A percentile compares a stretch with the other conserved stretches of the same genome.
phyloP scores from a whole-genome alignment of 2,113 vertebrate genomes.

The Phaethon lepturus region DNA sequence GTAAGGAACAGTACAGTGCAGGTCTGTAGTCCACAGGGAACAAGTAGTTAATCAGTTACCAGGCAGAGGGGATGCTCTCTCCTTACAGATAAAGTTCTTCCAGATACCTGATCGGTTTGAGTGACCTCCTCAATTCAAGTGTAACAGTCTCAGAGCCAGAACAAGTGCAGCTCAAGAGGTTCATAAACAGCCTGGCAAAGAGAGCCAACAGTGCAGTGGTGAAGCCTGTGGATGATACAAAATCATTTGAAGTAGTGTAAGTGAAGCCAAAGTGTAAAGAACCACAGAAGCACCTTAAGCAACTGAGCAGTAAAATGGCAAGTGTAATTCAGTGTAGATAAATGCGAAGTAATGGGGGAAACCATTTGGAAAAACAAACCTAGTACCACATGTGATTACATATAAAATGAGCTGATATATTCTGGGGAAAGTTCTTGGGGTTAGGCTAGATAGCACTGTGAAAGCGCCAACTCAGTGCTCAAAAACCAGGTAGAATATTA shows the following conservation, averaged over 20 bases:
- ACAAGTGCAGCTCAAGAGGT: neutral
- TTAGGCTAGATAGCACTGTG: neutral
- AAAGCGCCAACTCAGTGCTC: neutral
- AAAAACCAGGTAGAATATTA: neutral
- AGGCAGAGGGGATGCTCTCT: neutral
- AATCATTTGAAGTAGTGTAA: accelerated
- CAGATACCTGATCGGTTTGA: neutral
- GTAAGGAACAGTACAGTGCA: neutral
- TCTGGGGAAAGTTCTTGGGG: neutral
- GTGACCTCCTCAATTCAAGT: neutral
- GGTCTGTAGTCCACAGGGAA: neutral
- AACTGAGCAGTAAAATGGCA: accelerated
- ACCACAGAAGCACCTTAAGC: neutral
- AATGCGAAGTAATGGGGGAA: neutral
- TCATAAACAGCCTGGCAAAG: neutral
- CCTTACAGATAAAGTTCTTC: neutral
- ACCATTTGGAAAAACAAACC: neutral
- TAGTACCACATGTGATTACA: neutral
- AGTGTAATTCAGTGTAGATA: neutral
- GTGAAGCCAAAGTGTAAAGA: neutral
- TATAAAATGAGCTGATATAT: neutral
- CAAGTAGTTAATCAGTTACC: neutral
- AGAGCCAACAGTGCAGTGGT: neutral
- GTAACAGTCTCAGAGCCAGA: neutral
- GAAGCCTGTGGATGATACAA: neutral